A percentile compares a stretch with the other conserved stretches of the same genome.
These are phyloP conservation scores for Aepyceros melampus DNA, from an alignment of 2,113 vertebrate species.

Conservation along the genomic window DNA sequence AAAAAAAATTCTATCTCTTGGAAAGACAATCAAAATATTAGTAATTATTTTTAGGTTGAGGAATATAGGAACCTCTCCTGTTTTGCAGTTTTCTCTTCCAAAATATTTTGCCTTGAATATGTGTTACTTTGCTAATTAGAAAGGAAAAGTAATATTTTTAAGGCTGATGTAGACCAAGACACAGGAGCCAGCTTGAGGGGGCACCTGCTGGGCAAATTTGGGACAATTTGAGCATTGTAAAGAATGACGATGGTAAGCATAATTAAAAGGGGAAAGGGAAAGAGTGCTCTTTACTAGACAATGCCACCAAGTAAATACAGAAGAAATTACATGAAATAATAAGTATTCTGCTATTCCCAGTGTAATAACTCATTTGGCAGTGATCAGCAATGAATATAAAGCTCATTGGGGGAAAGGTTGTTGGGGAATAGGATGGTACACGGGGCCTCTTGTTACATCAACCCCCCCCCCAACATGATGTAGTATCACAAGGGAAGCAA, in stretches of 20 bases:
- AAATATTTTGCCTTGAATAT: not conserved
- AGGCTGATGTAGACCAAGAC: not conserved
- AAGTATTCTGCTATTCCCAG: not conserved
- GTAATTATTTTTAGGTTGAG: slow-evolving; percentile 5
- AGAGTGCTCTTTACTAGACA: not conserved
- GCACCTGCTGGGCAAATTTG: not conserved
- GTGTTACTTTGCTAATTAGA: slow-evolving; percentile 25
- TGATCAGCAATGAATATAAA: not conserved
- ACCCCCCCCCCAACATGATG: fast-evolving
- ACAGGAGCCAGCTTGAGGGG: not conserved
- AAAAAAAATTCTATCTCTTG: not conserved
- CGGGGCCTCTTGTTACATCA: not conserved
- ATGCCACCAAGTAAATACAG: not conserved
- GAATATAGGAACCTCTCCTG: not conserved
- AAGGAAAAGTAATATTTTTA: not conserved
- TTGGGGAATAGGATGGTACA: not conserved
- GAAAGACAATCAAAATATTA: not conserved
- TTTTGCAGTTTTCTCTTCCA: not conserved
- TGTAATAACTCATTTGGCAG: not conserved
- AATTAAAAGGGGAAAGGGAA: not conserved
- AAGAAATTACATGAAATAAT: not conserved
- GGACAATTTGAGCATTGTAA: not conserved
- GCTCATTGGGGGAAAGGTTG: not conserved
- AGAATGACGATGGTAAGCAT: not conserved
- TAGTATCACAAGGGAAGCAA: not conserved